These are phyloP conservation scores for Belgica antarctica DNA, from an alignment of 2,888 invertebrate genomes.

Conservation along the genomic window DNA sequence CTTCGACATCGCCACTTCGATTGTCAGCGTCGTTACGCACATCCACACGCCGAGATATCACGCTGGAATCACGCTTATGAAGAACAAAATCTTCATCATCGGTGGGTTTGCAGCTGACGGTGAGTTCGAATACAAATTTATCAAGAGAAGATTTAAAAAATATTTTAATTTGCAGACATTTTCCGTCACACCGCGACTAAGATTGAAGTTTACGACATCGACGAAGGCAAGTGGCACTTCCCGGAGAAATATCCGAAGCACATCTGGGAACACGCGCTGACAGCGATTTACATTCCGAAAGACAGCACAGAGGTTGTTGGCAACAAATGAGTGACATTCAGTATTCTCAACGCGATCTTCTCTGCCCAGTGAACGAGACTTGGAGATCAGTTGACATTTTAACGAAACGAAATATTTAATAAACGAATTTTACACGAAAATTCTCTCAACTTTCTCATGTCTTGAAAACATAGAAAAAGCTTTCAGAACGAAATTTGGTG, in stretches of 20 bases:
- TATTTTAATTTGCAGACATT: slow-evolving; percentile 49
- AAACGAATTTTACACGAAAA: too few species aligned
- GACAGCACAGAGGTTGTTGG: too few species aligned
- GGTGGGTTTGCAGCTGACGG: slow-evolving; percentile 67
- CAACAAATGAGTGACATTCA: too few species aligned
- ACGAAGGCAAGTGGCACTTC: slow-evolving; percentile 61
- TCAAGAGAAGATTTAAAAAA: too few species aligned
- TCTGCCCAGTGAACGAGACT: too few species aligned
- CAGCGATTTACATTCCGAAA: slow-evolving; percentile 65
- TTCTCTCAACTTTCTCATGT: too few species aligned
- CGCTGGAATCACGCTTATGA: slow-evolving; percentile 64
- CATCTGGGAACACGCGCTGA: slow-evolving; percentile 70
- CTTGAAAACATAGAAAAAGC: neutral
- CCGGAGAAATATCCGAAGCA: slow-evolving; percentile 65
- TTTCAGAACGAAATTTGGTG: neutral
- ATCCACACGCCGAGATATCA: slow-evolving; percentile 68
- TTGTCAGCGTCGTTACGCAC: slow-evolving; percentile 62
- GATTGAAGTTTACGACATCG: slow-evolving; percentile 66
- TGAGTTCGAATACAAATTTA: too few species aligned
- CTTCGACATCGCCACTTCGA: slow-evolving; percentile 60
- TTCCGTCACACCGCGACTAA: slow-evolving; percentile 66
- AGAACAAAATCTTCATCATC: slow-evolving; percentile 64
- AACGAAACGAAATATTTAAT: neutral
- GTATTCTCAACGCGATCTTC: too few species aligned
- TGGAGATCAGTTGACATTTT: neutral